Percentiles rank a stretch among this genome's conserved stretches.
phyloP scores from a whole-genome alignment of 2,888 invertebrate genomes.

The Keiferia lycopersicella region DNA sequence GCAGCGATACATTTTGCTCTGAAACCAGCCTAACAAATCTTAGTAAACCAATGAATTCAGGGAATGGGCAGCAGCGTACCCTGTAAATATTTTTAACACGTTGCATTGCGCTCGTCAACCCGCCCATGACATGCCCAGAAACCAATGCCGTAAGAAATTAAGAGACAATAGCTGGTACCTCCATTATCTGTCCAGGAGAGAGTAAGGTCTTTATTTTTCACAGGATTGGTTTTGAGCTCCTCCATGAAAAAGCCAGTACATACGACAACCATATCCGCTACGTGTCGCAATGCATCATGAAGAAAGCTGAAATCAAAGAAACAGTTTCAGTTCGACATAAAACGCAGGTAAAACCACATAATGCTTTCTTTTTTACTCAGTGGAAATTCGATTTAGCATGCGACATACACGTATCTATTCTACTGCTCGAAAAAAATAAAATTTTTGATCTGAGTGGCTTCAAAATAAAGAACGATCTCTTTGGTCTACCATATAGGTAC shows the following conservation, averaged over 20 bases:
- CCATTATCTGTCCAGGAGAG: not conserved
- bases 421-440: too few species aligned
- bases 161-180: not conserved
- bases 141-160: not conserved
- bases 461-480: not conserved
- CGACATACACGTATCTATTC: too few species aligned
- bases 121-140: too few species aligned
- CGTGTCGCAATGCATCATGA: slow-evolving; percentile 71
- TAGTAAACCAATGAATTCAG: too few species aligned
- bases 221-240: slow-evolving; percentile 75
- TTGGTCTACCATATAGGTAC: slow-evolving; percentile 43
- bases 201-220: not conserved
- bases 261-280: slow-evolving; percentile 72
- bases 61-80: too few species aligned
- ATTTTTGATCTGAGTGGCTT: too few species aligned
- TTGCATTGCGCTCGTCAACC: too few species aligned
- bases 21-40: too few species aligned
- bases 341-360: slow-evolving; percentile 58
- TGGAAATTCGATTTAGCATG: too few species aligned
- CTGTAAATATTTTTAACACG: too few species aligned
- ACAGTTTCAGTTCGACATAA: slow-evolving; percentile 67
- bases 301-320: slow-evolving; percentile 65
- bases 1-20: too few species aligned
- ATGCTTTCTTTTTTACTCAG: too few species aligned
- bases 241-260: slow-evolving; percentile 70